Base-by-base conservation (phyloP, 2,113 vertebrate species). In the Camelus dromedarius region DNA sequence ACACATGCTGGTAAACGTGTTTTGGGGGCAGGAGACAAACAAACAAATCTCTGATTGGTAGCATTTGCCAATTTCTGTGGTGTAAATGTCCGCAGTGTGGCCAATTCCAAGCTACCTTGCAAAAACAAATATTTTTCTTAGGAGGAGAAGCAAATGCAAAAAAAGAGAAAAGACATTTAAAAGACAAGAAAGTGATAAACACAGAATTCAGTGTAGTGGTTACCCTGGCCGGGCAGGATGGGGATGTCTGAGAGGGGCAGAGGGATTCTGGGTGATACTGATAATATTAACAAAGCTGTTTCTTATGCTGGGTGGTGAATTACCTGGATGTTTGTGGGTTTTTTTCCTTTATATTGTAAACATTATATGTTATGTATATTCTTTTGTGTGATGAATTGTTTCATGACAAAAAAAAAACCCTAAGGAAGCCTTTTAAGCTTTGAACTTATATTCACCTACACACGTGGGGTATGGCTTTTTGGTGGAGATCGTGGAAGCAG, bases 361-460 rank as follows among this genome's bases (percentile, higher is more conserved):
- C 28, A 32, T 67, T 82, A 8, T n/a, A 13, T 3, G 2, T 66
- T 32, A 35, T 12, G 24, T 30, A 50, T 70, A 80, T 90, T 69
- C 42, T 75, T 62, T 90, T 82, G 28, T 52, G 18, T 84, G 54
- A 84, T 88, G 42, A 91, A 97, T 56, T 92, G 48, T 60, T 97
- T 94, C 28, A 9, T 26, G 52, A 50, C 60, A 62, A 62, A 84
- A 93, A 84, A 93, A 42, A 20, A 83, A 76, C 73, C 83, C 77
- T 75, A 85, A 75, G 46, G 69, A 72, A 48, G 28, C 4, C 87
- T 92, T 89, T 42, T 69, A 62, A 87, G 76, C 92, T 76, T 86
- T 73, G 90, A 82, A 18, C 56, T 77, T 50, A 56, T 60, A 75
- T 89, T 87, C 42, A 6, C 60, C 30, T 24, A 32, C 32, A 46